Base-by-base conservation (phyloP, 2,113 vertebrate genomes). In the Siniperca knerii region DNA sequence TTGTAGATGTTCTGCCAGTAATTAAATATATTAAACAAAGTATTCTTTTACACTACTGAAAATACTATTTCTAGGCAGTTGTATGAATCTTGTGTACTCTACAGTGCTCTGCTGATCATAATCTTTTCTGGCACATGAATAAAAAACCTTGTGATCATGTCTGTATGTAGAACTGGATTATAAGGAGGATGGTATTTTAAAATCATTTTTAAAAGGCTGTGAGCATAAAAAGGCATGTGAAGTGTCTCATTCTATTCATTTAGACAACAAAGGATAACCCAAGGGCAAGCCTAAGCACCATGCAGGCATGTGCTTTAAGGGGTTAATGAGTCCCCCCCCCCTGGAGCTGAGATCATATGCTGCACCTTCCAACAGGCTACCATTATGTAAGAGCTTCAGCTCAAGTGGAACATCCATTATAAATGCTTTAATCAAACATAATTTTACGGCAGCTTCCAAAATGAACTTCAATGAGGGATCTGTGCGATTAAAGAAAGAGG, bases 391-490 rank as follows among this genome's bases (percentile, higher is more conserved):
- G 4, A 9, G 12, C 40, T 65, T 29, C 7, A 2, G 6, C 66
- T 66, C 25, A 71, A 58, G 76, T 35, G 69, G 71, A 74, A 66
- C 52, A 80, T 75, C 66, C 35, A 71, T 83, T 62, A 69, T 16
- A 52, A 44, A 71, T 61, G 20, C 11, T 78, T 80, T 12, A 37
- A 29, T 64, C 33, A 68, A 75, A 64, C 75, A 16, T 44, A 6
- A 13, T 46, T 74, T 69, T 18, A 65, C 11, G 5, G 37, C 25
- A 75, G 44, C n/a, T 64, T 69, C 60, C 13, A 79, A 85, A 72
- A 95, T 94, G 91, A 86, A 79, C 40, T 13, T 71, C 13, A 78
- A 12, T 71, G 81, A 89, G 13, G 83, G 37, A 70, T 25, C 77
- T 15, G 23, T 1, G 8, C 60, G 65, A 37, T 37, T 81, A 87